These are phyloP conservation scores for Shargacucullia verbasci DNA, from an alignment of 2,888 invertebrate genomes.

Conservation along the genomic window DNA sequence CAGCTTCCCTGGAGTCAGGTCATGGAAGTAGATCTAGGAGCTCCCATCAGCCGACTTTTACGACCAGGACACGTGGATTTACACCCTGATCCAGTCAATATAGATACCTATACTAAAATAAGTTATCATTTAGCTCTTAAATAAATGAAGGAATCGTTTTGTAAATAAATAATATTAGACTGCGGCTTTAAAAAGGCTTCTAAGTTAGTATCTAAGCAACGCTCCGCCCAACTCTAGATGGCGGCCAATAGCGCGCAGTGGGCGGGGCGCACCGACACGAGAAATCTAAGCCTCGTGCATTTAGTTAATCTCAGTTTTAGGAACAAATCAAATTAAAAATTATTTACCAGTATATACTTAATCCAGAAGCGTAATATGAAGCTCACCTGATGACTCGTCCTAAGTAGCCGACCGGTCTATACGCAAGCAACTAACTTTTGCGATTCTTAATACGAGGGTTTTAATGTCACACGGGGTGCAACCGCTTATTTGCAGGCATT, in stretches of 20 bases:
- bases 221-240: constrained; percentile 82
- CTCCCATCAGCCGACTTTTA: background rate
- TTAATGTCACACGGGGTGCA: constrained; percentile 78
- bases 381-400: constrained; percentile 19
- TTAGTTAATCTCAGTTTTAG: constrained; percentile 55
- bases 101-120: constrained; percentile 10
- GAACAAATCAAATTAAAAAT: constrained; percentile 27
- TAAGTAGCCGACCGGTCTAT: constrained; percentile 60
- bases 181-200: constrained; percentile 73
- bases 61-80: background rate
- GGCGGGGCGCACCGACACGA: constrained; percentile 77
- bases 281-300: constrained; percentile 76
- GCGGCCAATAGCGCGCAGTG: constrained; percentile 80
- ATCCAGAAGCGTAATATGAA: constrained; percentile 12
- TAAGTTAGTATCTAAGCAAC: constrained; percentile 83
- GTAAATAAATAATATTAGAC: constrained; percentile 59
- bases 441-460: constrained; percentile 70
- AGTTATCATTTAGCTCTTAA: constrained; percentile 14
- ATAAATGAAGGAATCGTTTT: constrained; percentile 19
- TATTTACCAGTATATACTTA: constrained; percentile 8
- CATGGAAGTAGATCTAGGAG: too few relatives aligned
- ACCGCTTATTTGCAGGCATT: constrained; percentile 85
- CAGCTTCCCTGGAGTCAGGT: too few relatives aligned
- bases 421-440: constrained; percentile 63
- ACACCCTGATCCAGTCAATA: background rate